Conservation (phyloP, 2,797 vertebrate genomes). For the Sternotherus odoratus region DNA sequence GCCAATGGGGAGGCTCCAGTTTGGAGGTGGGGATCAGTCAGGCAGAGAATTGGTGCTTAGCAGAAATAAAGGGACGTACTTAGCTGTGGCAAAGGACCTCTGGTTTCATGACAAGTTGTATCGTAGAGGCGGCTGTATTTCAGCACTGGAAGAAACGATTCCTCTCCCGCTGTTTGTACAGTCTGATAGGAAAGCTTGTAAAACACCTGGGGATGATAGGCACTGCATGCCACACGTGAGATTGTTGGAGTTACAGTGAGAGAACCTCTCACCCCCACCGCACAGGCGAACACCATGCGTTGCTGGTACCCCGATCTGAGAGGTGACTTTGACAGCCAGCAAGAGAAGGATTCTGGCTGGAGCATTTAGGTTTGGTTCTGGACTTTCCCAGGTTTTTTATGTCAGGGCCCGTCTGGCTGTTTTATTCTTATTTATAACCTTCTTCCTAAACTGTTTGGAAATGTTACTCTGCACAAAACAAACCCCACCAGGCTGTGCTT, state of each 20-base stretch:
- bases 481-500: background rate
- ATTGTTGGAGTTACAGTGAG: background rate
- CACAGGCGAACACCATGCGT: rapidly evolving
- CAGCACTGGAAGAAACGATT: background rate
- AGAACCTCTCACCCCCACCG: background rate
- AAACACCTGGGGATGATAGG: background rate
- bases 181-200: background rate
- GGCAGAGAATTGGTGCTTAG: background rate
- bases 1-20: background rate
- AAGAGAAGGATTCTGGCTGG: background rate
- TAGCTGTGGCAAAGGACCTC: background rate
- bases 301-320: background rate
- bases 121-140: background rate
- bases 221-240: background rate
- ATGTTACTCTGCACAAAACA: background rate
- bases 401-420: background rate
- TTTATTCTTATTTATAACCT: background rate
- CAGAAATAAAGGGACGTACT: background rate
- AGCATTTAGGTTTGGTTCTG: background rate
- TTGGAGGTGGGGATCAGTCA: background rate
- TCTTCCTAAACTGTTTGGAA: background rate
- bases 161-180: background rate
- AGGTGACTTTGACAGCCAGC: background rate
- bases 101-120: background rate
- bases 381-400: background rate